phyloP scores from a whole-genome alignment of 2,797 vertebrate genomes.

The Tauraco hartlaubi region DNA sequence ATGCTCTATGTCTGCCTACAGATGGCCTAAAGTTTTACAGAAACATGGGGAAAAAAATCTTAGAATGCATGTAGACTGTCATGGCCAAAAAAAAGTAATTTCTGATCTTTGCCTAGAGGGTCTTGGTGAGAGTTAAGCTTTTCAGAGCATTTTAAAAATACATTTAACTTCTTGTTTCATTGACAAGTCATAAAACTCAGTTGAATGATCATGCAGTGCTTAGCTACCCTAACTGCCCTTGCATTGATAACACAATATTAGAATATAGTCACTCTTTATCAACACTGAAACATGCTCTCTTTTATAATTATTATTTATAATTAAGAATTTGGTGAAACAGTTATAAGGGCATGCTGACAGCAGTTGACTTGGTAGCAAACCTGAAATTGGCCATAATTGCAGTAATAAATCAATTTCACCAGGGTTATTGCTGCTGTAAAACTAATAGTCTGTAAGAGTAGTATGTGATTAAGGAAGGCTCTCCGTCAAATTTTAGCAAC shows the following conservation, averaged over 20 bases:
- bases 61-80: not conserved
- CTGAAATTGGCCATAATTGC: constrained; percentile 54
- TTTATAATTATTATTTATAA: constrained; percentile 29
- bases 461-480: constrained; percentile 47
- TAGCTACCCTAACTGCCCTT: not conserved
- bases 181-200: not conserved
- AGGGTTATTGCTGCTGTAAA: constrained; percentile 59
- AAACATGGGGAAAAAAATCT: not conserved
- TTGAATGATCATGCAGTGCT: not conserved
- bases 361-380: constrained; percentile 50
- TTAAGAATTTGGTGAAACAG: not conserved
- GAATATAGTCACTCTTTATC: not conserved
- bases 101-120: not conserved
- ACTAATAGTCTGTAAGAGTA: constrained; percentile 43
- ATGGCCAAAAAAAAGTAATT: accelerated
- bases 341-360: constrained; percentile 31
- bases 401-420: constrained; percentile 54
- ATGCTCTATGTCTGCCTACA: not conserved
- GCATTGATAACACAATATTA: not conserved
- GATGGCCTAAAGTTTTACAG: not conserved
- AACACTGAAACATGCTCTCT: not conserved
- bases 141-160: not conserved
- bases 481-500: not conserved
- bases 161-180: not conserved
- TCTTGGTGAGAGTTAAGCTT: not conserved